A percentile compares a stretch with the other conserved stretches of the same genome.
These are phyloP conservation scores for Phacellophora camtschatica DNA, from an alignment of 30 jellyfish, hydroid and myxozoan species.

Conservation along the genomic window DNA sequence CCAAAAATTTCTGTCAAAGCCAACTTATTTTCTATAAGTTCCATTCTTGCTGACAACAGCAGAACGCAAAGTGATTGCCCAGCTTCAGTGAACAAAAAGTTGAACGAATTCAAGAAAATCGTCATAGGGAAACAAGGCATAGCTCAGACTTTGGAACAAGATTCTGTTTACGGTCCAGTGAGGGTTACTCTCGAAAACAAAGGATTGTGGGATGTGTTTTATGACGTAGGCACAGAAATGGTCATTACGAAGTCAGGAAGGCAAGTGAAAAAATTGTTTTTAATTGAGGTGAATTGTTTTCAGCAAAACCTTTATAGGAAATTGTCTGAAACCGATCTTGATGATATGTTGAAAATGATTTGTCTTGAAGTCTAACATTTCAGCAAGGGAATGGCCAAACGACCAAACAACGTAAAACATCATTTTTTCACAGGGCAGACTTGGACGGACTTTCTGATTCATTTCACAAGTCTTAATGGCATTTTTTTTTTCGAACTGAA, in stretches of 20 bases:
- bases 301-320: too few species aligned
- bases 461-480: too few species aligned
- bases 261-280: too few species aligned
- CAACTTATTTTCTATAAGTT: constrained; percentile 60
- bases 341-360: too few species aligned
- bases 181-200: constrained; percentile 70
- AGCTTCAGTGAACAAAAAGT: not conserved
- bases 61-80: not conserved
- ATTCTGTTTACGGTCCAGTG: constrained; percentile 21
- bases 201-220: constrained; percentile 79
- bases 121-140: constrained; percentile 49
- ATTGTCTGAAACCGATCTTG: too few species aligned
- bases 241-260: constrained; percentile 90
- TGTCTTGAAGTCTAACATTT: too few species aligned
- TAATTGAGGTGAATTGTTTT: too few species aligned
- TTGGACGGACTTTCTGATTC: too few species aligned
- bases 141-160: constrained; percentile 17
- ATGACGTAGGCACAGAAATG: constrained; percentile 89
- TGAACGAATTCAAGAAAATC: constrained; percentile 7
- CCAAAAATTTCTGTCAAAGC: not conserved
- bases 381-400: too few species aligned
- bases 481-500: too few species aligned
- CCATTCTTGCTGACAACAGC: constrained; percentile 32
- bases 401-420: too few species aligned
- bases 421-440: too few species aligned